Evolutionary conservation across 2,113 vertebrate genomes (phyloP).

Genomic region (Monopterus albus): DNA sequence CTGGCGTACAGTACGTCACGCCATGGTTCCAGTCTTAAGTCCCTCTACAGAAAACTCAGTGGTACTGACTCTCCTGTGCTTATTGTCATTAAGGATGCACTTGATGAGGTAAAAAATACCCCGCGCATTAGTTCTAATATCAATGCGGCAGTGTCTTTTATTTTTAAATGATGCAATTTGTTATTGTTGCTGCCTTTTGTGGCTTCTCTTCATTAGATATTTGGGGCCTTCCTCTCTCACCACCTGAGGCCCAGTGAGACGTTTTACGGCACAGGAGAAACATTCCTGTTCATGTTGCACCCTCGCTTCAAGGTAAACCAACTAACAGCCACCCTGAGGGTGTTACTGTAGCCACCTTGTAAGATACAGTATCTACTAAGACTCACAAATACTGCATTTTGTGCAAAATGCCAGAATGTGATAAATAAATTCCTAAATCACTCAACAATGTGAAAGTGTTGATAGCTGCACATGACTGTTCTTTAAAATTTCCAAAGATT

Average conservation of each 20-base stretch:
- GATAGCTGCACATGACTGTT: too few species aligned
- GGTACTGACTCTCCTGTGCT: conserved; percentile 79
- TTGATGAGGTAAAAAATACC: conserved; percentile 76
- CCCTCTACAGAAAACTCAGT: conserved; percentile 82
- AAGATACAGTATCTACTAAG: not conserved
- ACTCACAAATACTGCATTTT: not conserved
- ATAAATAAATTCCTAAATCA: too few species aligned
- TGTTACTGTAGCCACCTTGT: not conserved
- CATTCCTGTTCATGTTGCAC: conserved; percentile 84
- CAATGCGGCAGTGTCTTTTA: not conserved
- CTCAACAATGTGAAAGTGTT: too few species aligned
- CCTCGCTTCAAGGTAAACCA: conserved; percentile 83
- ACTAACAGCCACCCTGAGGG: not conserved
- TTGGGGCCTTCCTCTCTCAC: conserved; percentile 84
- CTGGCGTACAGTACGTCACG: conserved; percentile 80
- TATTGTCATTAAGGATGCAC: conserved; percentile 81
- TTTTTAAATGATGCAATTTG: not conserved
- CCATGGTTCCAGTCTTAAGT: conserved; percentile 84
- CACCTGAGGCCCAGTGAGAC: conserved; percentile 79
- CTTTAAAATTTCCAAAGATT: too few species aligned
- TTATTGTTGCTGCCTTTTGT: not conserved
- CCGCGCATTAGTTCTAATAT: not conserved
- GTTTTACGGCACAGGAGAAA: conserved; percentile 85
- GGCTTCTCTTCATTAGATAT: conserved; percentile 66
- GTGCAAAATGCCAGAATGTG: not conserved